Base-by-base conservation (phyloP, 1,140 invertebrate species). In the Aphis craccivora region DNA sequence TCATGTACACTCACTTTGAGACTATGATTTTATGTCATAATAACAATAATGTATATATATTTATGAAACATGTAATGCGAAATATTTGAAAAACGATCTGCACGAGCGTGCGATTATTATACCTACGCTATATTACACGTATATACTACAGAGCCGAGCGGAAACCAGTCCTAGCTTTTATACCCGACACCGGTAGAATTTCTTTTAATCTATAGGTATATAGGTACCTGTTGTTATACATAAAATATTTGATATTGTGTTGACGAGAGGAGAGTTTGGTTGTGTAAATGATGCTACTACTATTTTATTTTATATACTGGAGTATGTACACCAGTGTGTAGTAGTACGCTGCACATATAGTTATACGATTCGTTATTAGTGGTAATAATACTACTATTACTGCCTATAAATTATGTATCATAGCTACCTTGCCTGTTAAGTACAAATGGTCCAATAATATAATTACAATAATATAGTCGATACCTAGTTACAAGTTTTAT, bases 121-220 rank as follows among this genome's bases (percentile, higher is more conserved):
- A 67, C 25, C n/a, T 81, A 81, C n/a, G 18, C 76, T 83, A 23
- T 6, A 43, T 40, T 83, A 83, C 40, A 25, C 55, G 22, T 35
- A 76, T 35, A 76, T n/a, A 30, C 20, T 43, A 25, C 83, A 30
- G 7, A 51, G 30, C 2, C 86, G 45, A 20, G 30, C 22, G 18
- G 30, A 87, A 87, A 87, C 86, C n/a, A 45, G 86, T 48, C 86
- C 45, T 87, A 87, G 86, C 6, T 87, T 51, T 51, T 48, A 51
- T 48, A 51, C 45, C 23, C 30, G 84, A 87, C 43, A 87, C 45
- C 45, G 86, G 86, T 87, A 48, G 86, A 87, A 51, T 87, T 48
- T 48, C 6, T 48, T 87, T 87, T 18, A n/a, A 76, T n/a, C 14
- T n/a, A 3, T n/a, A 76, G 2, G 2, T 40, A 40, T 40, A 14